Base-by-base conservation (phyloP, 2,888 invertebrate species). In the Holacanthella duospinosa region DNA sequence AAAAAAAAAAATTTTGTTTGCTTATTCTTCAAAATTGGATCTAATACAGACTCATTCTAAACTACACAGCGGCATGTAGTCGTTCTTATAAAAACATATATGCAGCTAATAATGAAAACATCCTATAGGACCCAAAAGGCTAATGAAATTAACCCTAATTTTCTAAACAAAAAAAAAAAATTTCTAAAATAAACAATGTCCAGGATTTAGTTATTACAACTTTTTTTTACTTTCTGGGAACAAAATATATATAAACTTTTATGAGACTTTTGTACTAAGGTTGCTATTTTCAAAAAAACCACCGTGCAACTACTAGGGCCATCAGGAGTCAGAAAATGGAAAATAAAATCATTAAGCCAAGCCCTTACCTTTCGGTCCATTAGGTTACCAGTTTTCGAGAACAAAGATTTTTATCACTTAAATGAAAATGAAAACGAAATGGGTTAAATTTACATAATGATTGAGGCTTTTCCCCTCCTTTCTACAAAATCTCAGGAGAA, bases 371-470 rank as follows among this genome's bases (percentile, higher is more conserved):
- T 48, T 48, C 12, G 4, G 48, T 21, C 48, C 21, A 48, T 21
- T 21, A 48, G 21, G 48, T 48, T 36, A 36, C 36, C 36, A 36
- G 16, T 48, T 48, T 48, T 48, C 48, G 21, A 48, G 48, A 48
- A 48, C 48, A 48, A 48, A 48, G 48, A 48, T 48, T 48, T 48
- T 48, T 48, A 48, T 48, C 48, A 48, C 48, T 48, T 48, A 48
- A 48, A 48, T 48, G 48, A 48, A 48, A 48, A 48, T 48, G 48
- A 48, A 48, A 48, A 48, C 48, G 4, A 48, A 48, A 48, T 48
- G 48, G 48, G 48, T 16, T 16, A 48, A 48, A 48, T 48, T 48
- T n/a, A 21, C 48, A 48, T 48, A 48, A 48, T 48, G 48, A 48
- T 48, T 48, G 48, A 48, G 48, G 48, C n/a, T 48, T 48, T 48